Evolutionary conservation across 2,113 vertebrate species (phyloP).

Genomic region (Sphyrna mokarran): DNA sequence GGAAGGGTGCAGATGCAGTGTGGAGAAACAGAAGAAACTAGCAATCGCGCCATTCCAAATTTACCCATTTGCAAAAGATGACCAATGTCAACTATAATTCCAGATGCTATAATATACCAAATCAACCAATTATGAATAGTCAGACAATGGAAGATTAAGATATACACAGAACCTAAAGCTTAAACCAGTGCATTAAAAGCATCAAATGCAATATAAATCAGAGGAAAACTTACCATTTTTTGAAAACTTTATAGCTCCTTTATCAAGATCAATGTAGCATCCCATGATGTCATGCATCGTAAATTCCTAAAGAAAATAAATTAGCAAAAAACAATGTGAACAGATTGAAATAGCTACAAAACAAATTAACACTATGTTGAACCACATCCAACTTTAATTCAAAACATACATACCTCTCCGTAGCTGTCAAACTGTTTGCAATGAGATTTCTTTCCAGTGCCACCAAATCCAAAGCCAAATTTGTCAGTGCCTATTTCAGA

Average conservation of each 20-base stretch:
- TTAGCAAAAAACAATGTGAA: conserved; percentile 35
- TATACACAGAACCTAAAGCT: neutral
- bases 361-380: neutral
- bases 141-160: neutral
- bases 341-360: neutral
- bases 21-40: neutral
- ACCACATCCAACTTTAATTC: neutral
- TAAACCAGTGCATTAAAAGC: neutral
- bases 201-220: no score
- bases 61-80: neutral
- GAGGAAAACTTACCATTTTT: conserved; percentile 73
- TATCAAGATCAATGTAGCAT: conserved; percentile 82
- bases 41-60: neutral
- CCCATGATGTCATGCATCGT: conserved; percentile 96
- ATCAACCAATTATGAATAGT: neutral
- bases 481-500: conserved; percentile 82
- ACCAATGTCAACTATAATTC: neutral
- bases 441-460: conserved; percentile 95
- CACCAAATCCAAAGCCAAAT: conserved; percentile 91
- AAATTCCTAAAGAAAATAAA: conserved; percentile 68
- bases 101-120: neutral
- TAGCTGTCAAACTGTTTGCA: conserved; percentile 99
- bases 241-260: conserved; percentile 74
- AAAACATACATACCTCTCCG: conserved; percentile 70
- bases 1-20: neutral